Conservation (phyloP, 2,797 vertebrate species). For the Sebastes minor region DNA sequence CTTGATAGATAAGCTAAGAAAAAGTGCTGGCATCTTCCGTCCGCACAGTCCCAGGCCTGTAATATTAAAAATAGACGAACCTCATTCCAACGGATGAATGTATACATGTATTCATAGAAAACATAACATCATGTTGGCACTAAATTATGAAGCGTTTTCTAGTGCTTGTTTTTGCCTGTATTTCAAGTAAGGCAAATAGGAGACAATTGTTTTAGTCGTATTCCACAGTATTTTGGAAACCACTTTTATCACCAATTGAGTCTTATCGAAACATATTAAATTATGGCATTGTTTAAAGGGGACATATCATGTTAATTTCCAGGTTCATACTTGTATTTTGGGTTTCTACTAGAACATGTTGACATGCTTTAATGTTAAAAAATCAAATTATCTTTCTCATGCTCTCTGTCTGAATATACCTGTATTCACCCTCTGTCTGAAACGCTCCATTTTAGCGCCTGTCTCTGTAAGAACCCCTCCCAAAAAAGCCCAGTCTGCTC, state of each 20-base stretch:
- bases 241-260: neutral
- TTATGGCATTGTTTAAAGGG: neutral
- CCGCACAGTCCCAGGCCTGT: neutral
- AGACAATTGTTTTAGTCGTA: neutral
- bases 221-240: neutral
- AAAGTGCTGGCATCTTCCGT: neutral
- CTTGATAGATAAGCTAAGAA: neutral
- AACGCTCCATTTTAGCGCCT: no score
- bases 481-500: no score
- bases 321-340: no score
- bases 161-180: no score
- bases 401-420: rapidly evolving
- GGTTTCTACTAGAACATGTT: no score
- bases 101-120: neutral
- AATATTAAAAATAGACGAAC: neutral
- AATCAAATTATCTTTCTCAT: neutral
- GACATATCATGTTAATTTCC: neutral
- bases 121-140: neutral
- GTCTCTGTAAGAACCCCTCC: no score
- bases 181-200: neutral
- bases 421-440: no score
- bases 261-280: neutral
- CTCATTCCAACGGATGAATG: neutral
- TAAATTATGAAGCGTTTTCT: neutral
- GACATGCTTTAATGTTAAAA: neutral